These are phyloP conservation scores for Ormyrus rosae DNA, from an alignment of 2,888 invertebrate species.

Conservation along the genomic window DNA sequence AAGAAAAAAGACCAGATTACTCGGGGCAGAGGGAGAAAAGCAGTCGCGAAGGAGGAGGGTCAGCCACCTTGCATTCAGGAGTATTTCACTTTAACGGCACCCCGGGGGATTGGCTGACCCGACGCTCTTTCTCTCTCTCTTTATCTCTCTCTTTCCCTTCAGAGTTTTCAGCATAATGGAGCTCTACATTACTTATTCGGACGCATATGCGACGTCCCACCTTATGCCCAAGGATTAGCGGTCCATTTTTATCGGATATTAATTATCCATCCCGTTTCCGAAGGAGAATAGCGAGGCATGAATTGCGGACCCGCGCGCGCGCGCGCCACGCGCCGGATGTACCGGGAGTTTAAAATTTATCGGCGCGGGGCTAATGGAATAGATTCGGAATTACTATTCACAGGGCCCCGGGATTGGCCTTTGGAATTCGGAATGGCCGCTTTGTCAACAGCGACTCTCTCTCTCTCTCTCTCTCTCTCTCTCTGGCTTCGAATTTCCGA, in stretches of 20 bases:
- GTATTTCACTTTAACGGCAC: conserved; percentile 76
- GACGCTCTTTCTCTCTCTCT: conserved; percentile 49
- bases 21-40: background rate
- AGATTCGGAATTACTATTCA: too few relatives aligned
- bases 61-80: conserved; percentile 75
- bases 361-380: too few relatives aligned
- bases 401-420: too few relatives aligned
- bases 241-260: background rate
- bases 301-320: too few relatives aligned
- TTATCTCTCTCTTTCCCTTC: conserved; percentile 67
- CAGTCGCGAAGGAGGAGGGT: conserved; percentile 18
- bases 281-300: too few relatives aligned
- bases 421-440: too few relatives aligned
- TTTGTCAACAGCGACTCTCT: background rate
- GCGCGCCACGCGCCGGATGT: too few relatives aligned
- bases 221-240: background rate
- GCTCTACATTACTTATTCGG: conserved; percentile 75
- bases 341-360: too few relatives aligned
- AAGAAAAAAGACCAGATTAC: conserved; percentile 56
- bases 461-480: background rate
- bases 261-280: too few relatives aligned
- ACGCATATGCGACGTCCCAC: background rate
- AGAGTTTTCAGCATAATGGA: conserved; percentile 75
- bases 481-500: background rate
- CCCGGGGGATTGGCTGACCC: conserved; percentile 75